Evolutionary conservation across 23 tunicate species (phyloP).

Genomic region (Phallusia fumigata): DNA sequence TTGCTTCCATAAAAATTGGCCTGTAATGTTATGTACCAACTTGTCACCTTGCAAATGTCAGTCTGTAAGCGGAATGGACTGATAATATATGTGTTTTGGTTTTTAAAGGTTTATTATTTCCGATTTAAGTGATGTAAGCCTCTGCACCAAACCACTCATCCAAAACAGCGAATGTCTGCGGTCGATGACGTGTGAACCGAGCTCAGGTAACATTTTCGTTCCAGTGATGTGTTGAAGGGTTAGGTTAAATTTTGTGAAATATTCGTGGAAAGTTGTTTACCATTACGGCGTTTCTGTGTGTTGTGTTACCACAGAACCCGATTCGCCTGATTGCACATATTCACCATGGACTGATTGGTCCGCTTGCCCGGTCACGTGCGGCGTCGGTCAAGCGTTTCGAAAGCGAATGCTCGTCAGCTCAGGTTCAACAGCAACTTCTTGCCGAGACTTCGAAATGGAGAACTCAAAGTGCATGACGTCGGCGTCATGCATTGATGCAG

Average conservation of each 20-base stretch:
- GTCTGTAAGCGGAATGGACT: no score
- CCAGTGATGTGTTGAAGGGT: background rate
- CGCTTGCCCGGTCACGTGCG: slow-evolving; percentile 75
- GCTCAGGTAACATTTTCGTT: background rate
- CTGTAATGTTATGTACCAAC: no score
- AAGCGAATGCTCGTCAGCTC: slow-evolving; percentile 50
- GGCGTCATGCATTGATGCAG: slow-evolving; percentile 40
- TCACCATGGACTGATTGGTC: slow-evolving; percentile 88
- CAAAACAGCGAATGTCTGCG: slow-evolving; percentile 60
- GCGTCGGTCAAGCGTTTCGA: slow-evolving; percentile 66
- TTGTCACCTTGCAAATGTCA: no score
- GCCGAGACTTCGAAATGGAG: slow-evolving; percentile 72
- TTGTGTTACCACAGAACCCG: slow-evolving; percentile 23
- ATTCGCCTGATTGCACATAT: slow-evolving; percentile 50
- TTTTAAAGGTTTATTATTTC: background rate
- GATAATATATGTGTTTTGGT: no score
- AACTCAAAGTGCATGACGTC: slow-evolving; percentile 93
- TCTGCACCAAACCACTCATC: slow-evolving; percentile 32
- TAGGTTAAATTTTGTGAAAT: background rate
- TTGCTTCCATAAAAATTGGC: no score
- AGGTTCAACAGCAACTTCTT: background rate
- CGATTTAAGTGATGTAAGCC: background rate
- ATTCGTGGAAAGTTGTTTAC: background rate
- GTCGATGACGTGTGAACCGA: slow-evolving; percentile 43
- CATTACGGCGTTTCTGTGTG: background rate